These are phyloP conservation scores for Ectemnius cavifrons DNA, from an alignment of 2,888 invertebrate genomes.

Conservation along the genomic window DNA sequence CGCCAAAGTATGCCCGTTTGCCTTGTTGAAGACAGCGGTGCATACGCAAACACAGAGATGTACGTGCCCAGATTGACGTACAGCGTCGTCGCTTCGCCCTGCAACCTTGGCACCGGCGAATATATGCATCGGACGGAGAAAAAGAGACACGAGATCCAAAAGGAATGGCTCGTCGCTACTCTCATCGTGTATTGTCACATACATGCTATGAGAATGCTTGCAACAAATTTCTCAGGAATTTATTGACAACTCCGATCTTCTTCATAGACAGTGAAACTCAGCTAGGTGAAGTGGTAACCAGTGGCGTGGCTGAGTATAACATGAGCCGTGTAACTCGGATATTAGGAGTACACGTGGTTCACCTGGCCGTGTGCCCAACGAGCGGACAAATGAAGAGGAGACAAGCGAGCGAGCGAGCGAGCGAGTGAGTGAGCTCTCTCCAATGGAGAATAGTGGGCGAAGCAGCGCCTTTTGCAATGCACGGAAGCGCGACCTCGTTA, in stretches of 20 bases:
- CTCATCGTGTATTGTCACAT: too few relatives aligned
- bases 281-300: too few relatives aligned
- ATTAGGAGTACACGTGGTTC: conserved; percentile 1
- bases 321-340: background rate
- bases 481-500: conserved; percentile 7
- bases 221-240: too few relatives aligned
- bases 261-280: too few relatives aligned
- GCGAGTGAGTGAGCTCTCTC: too few relatives aligned
- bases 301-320: background rate
- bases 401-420: background rate
- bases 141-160: background rate
- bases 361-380: conserved; percentile 18
- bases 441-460: conserved; percentile 8
- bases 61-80: conserved; percentile 57
- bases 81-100: conserved; percentile 40
- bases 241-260: too few relatives aligned
- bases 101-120: conserved; percentile 58
- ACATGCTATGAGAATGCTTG: too few relatives aligned
- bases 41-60: conserved; percentile 53
- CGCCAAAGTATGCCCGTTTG: conserved; percentile 23
- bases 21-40: conserved; percentile 30
- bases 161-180: too few relatives aligned
- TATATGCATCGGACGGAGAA: conserved; percentile 20
- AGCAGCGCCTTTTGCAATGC: conserved; percentile 1
- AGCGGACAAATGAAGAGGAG: conserved; percentile 16